phyloP scores from a whole-genome alignment of 2,888 invertebrate species.

The Thymelicus sylvestris region DNA sequence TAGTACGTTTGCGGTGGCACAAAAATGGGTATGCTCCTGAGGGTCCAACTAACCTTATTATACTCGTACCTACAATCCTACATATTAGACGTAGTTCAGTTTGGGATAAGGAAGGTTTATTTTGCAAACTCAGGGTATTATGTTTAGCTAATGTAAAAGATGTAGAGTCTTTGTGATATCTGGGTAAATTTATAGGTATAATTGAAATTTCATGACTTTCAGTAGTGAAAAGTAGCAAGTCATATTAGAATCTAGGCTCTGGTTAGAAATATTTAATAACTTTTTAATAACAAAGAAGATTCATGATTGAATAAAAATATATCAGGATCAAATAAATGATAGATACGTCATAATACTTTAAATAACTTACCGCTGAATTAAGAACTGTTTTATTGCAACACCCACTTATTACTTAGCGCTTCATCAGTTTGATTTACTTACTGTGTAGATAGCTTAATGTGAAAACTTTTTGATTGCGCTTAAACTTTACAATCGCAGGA shows the following conservation, averaged over 20 bases:
- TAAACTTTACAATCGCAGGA: conserved; percentile 34
- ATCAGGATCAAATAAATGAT: neutral
- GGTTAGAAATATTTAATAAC: too few species aligned
- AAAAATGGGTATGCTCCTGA: neutral
- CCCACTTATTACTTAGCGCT: conserved; percentile 23
- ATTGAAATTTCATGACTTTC: too few species aligned
- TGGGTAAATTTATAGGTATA: too few species aligned
- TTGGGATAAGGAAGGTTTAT: too few species aligned
- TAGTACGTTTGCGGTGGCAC: neutral
- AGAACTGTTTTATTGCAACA: neutral
- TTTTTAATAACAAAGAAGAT: too few species aligned
- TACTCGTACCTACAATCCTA: neutral
- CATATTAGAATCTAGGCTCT: too few species aligned
- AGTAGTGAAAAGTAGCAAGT: too few species aligned
- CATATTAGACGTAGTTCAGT: too few species aligned
- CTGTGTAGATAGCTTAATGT: conserved; percentile 23
- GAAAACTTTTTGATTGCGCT: conserved; percentile 38
- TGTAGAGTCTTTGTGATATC: too few species aligned
- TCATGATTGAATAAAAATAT: neutral
- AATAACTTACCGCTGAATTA: conserved; percentile 31
- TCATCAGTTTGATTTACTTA: conserved; percentile 27
- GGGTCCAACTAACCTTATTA: neutral
- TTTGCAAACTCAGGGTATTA: too few species aligned
- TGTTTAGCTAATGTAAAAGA: too few species aligned
- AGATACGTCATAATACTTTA: neutral